phyloP scores from a whole-genome alignment of 2,888 invertebrate species.

The Chaetogeoica ovagalla region DNA sequence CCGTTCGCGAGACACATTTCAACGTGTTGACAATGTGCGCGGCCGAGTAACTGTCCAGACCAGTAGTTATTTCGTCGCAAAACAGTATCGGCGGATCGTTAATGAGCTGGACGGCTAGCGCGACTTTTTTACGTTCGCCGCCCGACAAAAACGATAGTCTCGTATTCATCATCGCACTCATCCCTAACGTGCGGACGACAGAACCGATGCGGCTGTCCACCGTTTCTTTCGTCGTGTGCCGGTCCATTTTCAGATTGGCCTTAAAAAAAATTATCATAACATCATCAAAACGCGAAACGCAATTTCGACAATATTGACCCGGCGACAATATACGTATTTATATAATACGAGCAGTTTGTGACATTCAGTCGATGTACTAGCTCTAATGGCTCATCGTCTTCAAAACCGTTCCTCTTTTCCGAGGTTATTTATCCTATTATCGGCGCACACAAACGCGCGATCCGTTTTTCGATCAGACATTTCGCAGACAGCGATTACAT shows the following conservation, averaged over 20 bases:
- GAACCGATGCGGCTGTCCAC: conserved; percentile 57
- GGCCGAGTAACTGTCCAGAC: conserved; percentile 88
- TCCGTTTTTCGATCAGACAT: too few relatives aligned
- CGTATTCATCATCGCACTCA: conserved; percentile 72
- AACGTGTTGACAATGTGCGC: conserved; percentile 75
- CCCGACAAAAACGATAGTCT: conserved; percentile 79
- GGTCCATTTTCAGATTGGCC: conserved; percentile 78
- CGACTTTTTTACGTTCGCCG: conserved; percentile 83
- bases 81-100: conserved; percentile 87
- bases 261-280: conserved; percentile 58
- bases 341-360: too few relatives aligned
- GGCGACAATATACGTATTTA: too few relatives aligned
- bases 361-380: too few relatives aligned
- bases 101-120: conserved; percentile 85
- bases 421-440: too few relatives aligned
- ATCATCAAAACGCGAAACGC: conserved; percentile 51
- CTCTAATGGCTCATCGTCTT: too few relatives aligned
- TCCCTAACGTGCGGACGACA: conserved; percentile 67
- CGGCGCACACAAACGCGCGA: too few relatives aligned
- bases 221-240: conserved; percentile 54
- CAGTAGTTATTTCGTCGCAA: conserved; percentile 93
- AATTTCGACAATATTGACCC: too few relatives aligned
- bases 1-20: conserved; percentile 64
- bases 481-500: too few relatives aligned
- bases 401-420: too few relatives aligned